Percentiles rank a stretch among this genome's conserved stretches.
These are phyloP conservation scores for Eurystomus gularis DNA, from an alignment of 2,113 vertebrate species.

Conservation along the genomic window DNA sequence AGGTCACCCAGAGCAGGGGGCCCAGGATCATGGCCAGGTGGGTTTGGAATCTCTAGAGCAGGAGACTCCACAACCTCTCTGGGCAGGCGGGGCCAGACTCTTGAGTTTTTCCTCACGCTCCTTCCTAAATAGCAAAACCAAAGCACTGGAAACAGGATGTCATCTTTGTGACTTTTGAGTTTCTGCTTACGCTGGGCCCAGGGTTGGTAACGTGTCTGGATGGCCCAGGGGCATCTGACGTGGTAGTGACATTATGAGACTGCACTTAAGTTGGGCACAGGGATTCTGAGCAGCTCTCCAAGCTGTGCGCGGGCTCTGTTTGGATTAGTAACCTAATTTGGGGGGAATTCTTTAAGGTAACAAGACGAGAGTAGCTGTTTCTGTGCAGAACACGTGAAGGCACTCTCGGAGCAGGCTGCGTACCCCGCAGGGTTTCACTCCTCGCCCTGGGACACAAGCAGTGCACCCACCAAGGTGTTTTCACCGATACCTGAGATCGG, in stretches of 20 bases:
- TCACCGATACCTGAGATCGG: background rate
- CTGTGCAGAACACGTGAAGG: background rate
- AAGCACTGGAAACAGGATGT: background rate
- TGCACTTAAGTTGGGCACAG: background rate
- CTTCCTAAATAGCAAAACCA: background rate
- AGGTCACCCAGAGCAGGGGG: background rate
- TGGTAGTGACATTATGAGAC: background rate
- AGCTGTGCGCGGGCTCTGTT: background rate
- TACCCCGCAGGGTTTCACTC: background rate
- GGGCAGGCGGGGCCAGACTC: background rate
- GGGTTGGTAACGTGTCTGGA: background rate
- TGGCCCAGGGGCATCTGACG: background rate
- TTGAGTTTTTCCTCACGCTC: background rate
- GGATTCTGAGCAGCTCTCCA: background rate
- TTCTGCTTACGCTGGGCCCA: background rate
- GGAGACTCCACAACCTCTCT: background rate
- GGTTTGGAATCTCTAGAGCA: background rate
- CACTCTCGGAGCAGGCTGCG: background rate
- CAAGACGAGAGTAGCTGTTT: background rate
- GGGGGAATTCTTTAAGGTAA: background rate
- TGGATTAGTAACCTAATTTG: background rate
- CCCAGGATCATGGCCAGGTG: background rate
- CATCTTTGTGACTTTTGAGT: background rate
- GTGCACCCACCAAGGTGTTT: background rate
- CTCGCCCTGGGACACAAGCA: background rate